phyloP scores from a whole-genome alignment of 2,888 invertebrate genomes.

The Arenicola marina region DNA sequence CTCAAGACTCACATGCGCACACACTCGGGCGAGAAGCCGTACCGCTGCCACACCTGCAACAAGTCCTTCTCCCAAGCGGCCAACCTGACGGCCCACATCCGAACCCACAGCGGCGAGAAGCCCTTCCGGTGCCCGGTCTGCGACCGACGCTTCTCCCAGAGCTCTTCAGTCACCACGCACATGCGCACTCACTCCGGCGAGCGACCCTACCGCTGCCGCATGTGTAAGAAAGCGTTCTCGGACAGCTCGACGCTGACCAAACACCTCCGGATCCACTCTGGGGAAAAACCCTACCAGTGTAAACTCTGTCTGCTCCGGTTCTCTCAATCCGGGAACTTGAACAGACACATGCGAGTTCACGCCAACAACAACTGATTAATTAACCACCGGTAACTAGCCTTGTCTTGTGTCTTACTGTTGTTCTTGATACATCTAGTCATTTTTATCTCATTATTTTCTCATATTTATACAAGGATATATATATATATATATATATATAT shows the following conservation, averaged over 20 bases:
- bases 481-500: too few species aligned
- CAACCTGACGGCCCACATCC: conserved; percentile 94
- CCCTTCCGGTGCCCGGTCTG: conserved; percentile 98
- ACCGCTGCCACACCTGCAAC: conserved; percentile 72
- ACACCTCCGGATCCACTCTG: conserved; percentile 84
- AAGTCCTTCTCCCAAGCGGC: conserved; percentile 97
- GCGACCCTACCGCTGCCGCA: conserved; percentile 79
- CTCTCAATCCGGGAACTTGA: conserved; percentile 97
- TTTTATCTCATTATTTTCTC: too few species aligned
- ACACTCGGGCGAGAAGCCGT: conserved; percentile 93
- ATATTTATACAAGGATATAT: too few species aligned
- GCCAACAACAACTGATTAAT: conserved; percentile 37
- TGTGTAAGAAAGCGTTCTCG: conserved; percentile 98
- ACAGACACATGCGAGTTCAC: conserved; percentile 98
- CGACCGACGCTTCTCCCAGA: conserved; percentile 93
- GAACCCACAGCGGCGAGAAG: conserved; percentile 96
- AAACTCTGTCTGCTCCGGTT: conserved; percentile 93
- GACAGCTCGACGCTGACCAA: conserved; percentile 98
- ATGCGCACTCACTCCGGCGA: conserved; percentile 99
- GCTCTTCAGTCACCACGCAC: conserved; percentile 93
- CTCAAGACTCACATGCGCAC: conserved; percentile 95
- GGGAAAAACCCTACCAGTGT: conserved; percentile 93
- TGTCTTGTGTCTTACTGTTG: too few species aligned
- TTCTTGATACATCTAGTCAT: too few species aligned
- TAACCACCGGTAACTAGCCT: too few species aligned